phyloP scores from a whole-genome alignment of 2,888 invertebrate species.

The Lycia hirtaria region DNA sequence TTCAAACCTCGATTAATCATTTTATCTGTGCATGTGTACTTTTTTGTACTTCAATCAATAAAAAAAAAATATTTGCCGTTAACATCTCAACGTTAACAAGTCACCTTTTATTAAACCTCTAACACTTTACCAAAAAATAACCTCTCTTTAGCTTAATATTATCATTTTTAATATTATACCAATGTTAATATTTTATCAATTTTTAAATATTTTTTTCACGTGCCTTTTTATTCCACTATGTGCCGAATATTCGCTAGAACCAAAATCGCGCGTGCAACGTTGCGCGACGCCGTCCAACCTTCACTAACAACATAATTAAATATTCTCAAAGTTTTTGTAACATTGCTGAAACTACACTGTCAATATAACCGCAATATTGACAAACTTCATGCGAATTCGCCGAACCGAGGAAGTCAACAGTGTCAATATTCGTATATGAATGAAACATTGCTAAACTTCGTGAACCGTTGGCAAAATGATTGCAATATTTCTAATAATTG shows the following conservation, averaged over 20 bases:
- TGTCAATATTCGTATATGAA: no score
- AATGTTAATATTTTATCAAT: conserved; percentile 5
- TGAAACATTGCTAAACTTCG: not conserved
- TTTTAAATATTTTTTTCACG: not conserved
- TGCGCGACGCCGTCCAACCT: not conserved
- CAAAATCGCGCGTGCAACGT: not conserved
- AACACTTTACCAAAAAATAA: conserved; percentile 32
- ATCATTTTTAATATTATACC: conserved; percentile 7
- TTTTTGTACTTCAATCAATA: no score
- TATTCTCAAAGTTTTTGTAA: not conserved
- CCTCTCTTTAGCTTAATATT: conserved; percentile 26
- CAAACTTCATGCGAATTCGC: not conserved
- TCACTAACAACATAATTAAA: not conserved
- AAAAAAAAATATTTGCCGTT: conserved; percentile 8
- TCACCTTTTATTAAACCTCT: conserved; percentile 6
- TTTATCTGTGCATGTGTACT: no score
- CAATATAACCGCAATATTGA: not conserved
- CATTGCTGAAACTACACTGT: not conserved
- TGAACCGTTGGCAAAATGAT: not conserved
- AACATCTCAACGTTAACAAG: not conserved
- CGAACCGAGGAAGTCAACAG: no score
- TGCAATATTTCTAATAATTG: no score
- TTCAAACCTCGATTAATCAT: no score
- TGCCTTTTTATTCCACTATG: conserved; percentile 20
- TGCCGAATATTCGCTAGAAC: conserved; percentile 8